phyloP scores from a whole-genome alignment of 2,888 invertebrate genomes.

The Mythimna impura region DNA sequence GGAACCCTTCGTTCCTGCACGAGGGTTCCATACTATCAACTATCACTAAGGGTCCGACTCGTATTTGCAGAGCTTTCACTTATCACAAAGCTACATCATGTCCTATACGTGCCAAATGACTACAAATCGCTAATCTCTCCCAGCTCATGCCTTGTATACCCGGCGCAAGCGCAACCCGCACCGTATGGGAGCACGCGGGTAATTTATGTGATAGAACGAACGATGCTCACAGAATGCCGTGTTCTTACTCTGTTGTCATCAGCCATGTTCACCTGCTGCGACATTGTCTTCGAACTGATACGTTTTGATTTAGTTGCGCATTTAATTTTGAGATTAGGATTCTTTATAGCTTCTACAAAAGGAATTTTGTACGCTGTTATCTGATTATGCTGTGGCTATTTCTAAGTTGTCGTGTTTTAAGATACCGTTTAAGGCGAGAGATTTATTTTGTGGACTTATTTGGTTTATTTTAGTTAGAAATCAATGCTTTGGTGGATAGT shows the following conservation, averaged over 20 bases:
- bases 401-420: conserved; percentile 39
- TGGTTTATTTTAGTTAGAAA: conserved; percentile 44
- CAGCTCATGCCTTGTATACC: conserved; percentile 18
- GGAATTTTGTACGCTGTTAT: conserved; percentile 43
- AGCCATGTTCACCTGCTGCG: conserved; percentile 72
- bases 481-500: conserved; percentile 18
- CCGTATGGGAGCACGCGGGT: conserved; percentile 74
- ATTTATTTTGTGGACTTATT: conserved; percentile 49
- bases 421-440: conserved; percentile 35
- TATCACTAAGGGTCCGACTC: no score
- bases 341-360: conserved; percentile 53
- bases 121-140: conserved; percentile 49
- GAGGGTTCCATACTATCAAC: no score
- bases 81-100: not conserved
- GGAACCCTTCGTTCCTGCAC: no score
- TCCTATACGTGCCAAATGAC: not conserved
- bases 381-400: conserved; percentile 41
- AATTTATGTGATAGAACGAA: conserved; percentile 78
- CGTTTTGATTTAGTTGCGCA: conserved; percentile 63
- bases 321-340: conserved; percentile 59
- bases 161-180: conserved; percentile 63
- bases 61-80: no score
- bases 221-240: conserved; percentile 74
- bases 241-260: conserved; percentile 73
- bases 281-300: conserved; percentile 66